Evolutionary conservation across 1,140 invertebrate species (phyloP).

Genomic region (Drosophila paulistorum): DNA sequence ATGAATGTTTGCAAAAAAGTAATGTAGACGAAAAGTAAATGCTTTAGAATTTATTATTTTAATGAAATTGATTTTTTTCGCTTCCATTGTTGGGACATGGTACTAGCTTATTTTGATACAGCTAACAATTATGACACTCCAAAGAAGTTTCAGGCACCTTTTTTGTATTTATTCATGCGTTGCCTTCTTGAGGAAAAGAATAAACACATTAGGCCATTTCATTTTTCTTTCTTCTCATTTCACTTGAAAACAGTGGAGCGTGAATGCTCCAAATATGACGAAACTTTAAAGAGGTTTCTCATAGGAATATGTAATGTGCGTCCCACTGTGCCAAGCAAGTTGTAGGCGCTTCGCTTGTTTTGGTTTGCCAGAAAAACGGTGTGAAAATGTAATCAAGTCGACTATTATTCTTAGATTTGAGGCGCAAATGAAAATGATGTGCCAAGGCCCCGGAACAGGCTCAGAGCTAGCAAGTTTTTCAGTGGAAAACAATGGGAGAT

Average conservation of each 20-base stretch:
- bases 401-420: constrained; percentile 81
- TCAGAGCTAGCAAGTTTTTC: constrained; percentile 39
- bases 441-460: neutral
- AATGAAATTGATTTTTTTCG: no score
- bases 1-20: no score
- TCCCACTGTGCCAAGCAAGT: neutral
- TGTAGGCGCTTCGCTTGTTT: constrained; percentile 31
- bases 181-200: constrained; percentile 2
- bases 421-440: constrained; percentile 67
- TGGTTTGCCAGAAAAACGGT: constrained; percentile 75
- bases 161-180: neutral
- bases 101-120: no score
- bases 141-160: constrained; percentile 21
- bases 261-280: neutral
- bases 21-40: no score
- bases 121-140: neutral
- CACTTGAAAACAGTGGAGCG: constrained; percentile 40
- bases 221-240: constrained; percentile 68
- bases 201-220: constrained; percentile 68
- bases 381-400: constrained; percentile 78
- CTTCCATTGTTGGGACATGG: no score
- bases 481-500: constrained; percentile 65
- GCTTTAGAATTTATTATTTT: no score
- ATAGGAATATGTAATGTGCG: neutral
- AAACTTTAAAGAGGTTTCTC: constrained; percentile 5